Base-by-base conservation (phyloP, 2,113 vertebrate species). In the Narcine bancroftii region DNA sequence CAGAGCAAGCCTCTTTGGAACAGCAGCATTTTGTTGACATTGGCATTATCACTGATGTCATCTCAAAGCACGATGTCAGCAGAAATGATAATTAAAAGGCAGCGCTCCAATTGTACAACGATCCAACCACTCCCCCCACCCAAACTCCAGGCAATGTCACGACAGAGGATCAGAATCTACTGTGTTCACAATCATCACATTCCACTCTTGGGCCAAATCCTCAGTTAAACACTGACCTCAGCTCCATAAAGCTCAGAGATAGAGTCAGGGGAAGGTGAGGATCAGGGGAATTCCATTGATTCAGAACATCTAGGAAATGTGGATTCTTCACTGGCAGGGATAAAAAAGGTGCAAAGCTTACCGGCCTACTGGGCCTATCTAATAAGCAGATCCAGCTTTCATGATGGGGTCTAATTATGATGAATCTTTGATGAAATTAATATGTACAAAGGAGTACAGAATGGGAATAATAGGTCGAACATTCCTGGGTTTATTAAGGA, bases 101-200 rank as follows among this genome's bases (percentile, higher is more conserved):
- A 21, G 85, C 60, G 39, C 85, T 89, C 85, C 9, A n/a, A 87
- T 11, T 26, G 29, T 9, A 13, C 24, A 17, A 7, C 15, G n/a
- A n/a, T n/a, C n/a, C n/a, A n/a, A n/a, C n/a, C n/a, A n/a, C n/a
- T n/a, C n/a, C n/a, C n/a, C n/a, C n/a, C n/a, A n/a, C n/a, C n/a
- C n/a, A n/a, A 39, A 89, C 85, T 65, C 63, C 39, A 65, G 60
- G 60, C 60, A 89, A 65, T 65, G 60, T 89, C 85, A 89, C 13
- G 36, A 21, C 60, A 60, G 63, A 36, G 56, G 63, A 13, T 89
- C 33, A 39, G 1, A 1, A 63, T 21, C 6, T 29, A 36, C 60
- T 42, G 47, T 42, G 60, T 33, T 42, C 63, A 69, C 36, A 69
- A 42, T 66, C 60, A 45, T 60, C 60, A 69, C 63, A 69, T 33